Base-by-base conservation (phyloP, 2,113 vertebrate species). In the Rhinopithecus roxellana region DNA sequence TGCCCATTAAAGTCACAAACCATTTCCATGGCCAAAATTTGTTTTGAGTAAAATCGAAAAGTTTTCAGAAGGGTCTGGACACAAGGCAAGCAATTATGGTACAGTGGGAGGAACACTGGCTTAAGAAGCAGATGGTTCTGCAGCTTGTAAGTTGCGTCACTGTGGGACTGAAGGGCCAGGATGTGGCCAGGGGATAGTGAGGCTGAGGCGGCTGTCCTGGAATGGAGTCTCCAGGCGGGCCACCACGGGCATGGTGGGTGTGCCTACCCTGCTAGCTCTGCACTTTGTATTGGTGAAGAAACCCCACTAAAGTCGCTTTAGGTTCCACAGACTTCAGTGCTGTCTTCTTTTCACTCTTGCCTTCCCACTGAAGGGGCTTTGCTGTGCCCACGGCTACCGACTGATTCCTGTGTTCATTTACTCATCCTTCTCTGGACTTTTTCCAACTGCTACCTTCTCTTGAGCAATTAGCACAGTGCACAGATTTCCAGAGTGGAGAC, bases 1-100 rank as follows among this genome's bases (percentile, higher is more conserved):
- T 64, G 69, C 45, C 95, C 77, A 59, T 78, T 87, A 90, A 97
- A 85, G 91, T 1, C 43, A 83, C 8, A 96, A 96, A 97, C 89
- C 12, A 80, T 25, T 78, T n/a, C 55, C 35, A 7, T 12, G 38
- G 75, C 55, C n/a, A 57, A 97, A 95, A 40, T 69, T 0, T 12
- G n/a, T 59, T 0, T 0, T 0, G 25, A 88, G 90, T 22, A 89
- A 64, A 90, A 97, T 20, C 17, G 72, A 48, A 96, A 95, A 59
- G 11, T 77, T 97, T 97, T 80, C 86, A 80, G 64, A n/a, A 80
- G 93, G 97, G 48, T 72, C 38, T 57, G 43, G 16, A 61, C 79
- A 32, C 89, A 6, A 59, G 30, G 70, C 18, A 88, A 43, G 61
- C 83, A 96, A 93, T 8, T 12, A 6, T 8, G 43, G 13, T 43